Conservation (phyloP, 2,888 invertebrate genomes). For the Archips xylosteana region DNA sequence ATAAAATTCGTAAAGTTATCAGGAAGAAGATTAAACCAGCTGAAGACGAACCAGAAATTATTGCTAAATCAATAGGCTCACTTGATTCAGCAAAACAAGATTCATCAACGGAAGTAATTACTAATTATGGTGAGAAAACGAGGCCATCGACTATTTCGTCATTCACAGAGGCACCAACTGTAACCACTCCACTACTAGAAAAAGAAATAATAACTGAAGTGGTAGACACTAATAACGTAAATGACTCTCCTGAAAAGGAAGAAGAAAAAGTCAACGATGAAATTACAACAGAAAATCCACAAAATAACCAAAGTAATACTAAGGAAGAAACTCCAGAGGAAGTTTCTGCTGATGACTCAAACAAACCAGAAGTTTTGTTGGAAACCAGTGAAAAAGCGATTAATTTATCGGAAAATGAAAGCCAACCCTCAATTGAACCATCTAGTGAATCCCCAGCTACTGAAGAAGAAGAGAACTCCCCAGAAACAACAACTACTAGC, state of each 20-base stretch:
- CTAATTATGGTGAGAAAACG: conserved; percentile 77
- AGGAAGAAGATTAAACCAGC: conserved; percentile 69
- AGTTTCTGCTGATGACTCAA: conserved; percentile 14
- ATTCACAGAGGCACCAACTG: conserved; percentile 45
- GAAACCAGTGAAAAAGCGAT: conserved; percentile 59
- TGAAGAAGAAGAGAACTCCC: conserved; percentile 47
- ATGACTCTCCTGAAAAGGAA: conserved; percentile 13
- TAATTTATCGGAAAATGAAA: conserved; percentile 58
- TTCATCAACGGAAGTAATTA: conserved; percentile 55
- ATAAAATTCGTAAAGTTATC: conserved; percentile 68
- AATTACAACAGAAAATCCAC: conserved; percentile 33
- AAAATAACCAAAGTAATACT: conserved; percentile 2
- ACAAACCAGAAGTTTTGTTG: conserved; percentile 57
- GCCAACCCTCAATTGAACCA: conserved; percentile 22
- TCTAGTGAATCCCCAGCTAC: conserved; percentile 50
- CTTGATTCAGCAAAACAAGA: conserved; percentile 56
- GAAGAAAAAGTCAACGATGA: conserved; percentile 24
- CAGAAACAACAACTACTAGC: conserved; percentile 66
- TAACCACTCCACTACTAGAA: conserved; percentile 49
- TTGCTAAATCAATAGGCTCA: conserved; percentile 60
- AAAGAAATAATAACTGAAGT: conserved; percentile 47
- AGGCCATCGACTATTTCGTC: conserved; percentile 51
- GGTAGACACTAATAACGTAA: conserved; percentile 40
- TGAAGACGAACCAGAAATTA: conserved; percentile 62
- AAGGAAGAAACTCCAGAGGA: conserved; percentile 26